Percentiles rank a stretch among this genome's conserved stretches.
Evolutionary conservation across 2,888 invertebrate genomes (phyloP).

Genomic region (Aproaerema taeniolella): DNA sequence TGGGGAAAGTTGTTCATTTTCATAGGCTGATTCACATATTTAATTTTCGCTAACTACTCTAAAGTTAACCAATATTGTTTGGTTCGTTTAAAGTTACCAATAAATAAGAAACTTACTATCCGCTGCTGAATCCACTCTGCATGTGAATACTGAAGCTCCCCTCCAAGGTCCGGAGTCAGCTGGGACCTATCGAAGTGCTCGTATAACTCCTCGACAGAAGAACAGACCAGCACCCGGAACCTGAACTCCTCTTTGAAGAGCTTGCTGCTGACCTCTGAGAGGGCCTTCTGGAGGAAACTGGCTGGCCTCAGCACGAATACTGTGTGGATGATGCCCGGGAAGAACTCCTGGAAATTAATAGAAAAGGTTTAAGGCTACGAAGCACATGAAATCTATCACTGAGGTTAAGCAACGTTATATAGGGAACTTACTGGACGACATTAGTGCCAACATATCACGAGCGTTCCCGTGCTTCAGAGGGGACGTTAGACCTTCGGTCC

Average conservation of each 20-base stretch:
- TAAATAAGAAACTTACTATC: conserved; percentile 87
- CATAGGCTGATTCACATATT: too few species aligned
- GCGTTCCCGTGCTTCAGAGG: too few species aligned
- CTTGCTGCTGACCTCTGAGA: conserved; percentile 96
- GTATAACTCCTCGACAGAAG: conserved; percentile 89
- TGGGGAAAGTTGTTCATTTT: too few species aligned
- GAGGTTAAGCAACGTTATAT: too few species aligned
- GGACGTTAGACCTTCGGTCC: too few species aligned
- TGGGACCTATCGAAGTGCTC: conserved; percentile 90
- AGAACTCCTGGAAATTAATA: conserved; percentile 84
- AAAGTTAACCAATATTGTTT: too few species aligned
- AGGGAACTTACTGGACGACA: too few species aligned
- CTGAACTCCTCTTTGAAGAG: conserved; percentile 94
- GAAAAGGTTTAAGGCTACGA: too few species aligned
- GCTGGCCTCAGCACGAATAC: conserved; percentile 96
- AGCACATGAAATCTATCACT: too few species aligned
- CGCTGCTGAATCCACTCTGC: conserved; percentile 98
- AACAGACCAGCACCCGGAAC: conserved; percentile 92
- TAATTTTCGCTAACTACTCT: too few species aligned
- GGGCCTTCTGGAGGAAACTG: conserved; percentile 96
- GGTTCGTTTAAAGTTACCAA: too few species aligned
- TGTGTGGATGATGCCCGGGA: conserved; percentile 94
- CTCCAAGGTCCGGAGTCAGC: conserved; percentile 93
- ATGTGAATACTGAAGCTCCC: conserved; percentile 92
- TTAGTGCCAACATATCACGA: too few species aligned